These are phyloP conservation scores for Clinocottus analis DNA, from an alignment of 2,113 vertebrate genomes.

Conservation along the genomic window DNA sequence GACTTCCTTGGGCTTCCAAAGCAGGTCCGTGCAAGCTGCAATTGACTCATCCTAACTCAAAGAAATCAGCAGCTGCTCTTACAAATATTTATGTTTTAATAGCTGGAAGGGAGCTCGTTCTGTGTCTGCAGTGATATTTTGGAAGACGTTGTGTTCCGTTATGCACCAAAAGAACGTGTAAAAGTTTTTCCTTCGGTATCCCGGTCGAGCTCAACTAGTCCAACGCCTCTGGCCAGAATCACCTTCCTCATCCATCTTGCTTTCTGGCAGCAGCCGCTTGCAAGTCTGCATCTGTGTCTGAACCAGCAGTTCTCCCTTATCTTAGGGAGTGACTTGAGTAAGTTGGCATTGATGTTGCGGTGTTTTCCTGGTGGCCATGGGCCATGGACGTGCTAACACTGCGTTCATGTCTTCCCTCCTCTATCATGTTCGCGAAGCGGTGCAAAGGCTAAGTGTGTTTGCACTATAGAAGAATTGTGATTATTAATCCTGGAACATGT, in stretches of 20 bases:
- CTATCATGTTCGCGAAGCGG: constrained; percentile 20
- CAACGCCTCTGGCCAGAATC: constrained; percentile 41
- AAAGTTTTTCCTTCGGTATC: constrained; percentile 30
- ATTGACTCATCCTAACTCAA: constrained; percentile 36
- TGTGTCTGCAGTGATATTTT: constrained; percentile 31
- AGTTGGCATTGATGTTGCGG: constrained; percentile 23
- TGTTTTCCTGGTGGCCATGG: constrained; percentile 29
- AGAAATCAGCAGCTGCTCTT: constrained; percentile 46
- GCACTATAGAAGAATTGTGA: constrained; percentile 26
- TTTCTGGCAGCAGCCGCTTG: constrained; percentile 41
- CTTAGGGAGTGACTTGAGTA: constrained; percentile 18
- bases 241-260: constrained; percentile 49
- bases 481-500: constrained; percentile 24
- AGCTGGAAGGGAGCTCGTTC: constrained; percentile 22
- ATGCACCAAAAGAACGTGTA: constrained; percentile 14
- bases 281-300: constrained; percentile 28
- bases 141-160: constrained; percentile 4
- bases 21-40: constrained; percentile 41
- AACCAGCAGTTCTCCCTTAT: constrained; percentile 19
- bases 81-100: constrained; percentile 44
- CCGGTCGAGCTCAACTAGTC: constrained; percentile 26
- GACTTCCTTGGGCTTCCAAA: constrained; percentile 28
- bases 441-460: constrained; percentile 30
- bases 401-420: too few species aligned
- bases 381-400: background rate